These are phyloP conservation scores for Adela reaumurella DNA, from an alignment of 2,888 invertebrate genomes.

Conservation along the genomic window DNA sequence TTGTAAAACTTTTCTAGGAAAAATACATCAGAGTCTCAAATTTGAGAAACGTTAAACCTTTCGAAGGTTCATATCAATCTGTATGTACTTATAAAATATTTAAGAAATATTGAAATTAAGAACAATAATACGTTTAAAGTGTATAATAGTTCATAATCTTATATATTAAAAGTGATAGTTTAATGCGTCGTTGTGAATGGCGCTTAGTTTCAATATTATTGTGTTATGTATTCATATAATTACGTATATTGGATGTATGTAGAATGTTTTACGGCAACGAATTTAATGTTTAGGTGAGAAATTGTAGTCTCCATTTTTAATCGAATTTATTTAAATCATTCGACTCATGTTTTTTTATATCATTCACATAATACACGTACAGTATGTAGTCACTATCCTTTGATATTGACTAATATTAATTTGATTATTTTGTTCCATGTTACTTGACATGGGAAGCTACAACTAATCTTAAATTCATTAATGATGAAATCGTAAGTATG, in stretches of 20 bases:
- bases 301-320: no score
- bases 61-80: slow-evolving; percentile 54
- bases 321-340: no score
- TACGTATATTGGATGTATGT: background rate
- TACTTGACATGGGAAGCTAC: no score
- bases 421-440: no score
- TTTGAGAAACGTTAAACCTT: slow-evolving; percentile 24
- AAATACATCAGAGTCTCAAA: background rate
- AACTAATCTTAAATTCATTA: no score
- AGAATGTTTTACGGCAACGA: background rate
- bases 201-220: background rate
- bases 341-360: no score
- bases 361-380: no score
- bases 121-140: slow-evolving; percentile 47
- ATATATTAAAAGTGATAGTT: background rate
- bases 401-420: no score
- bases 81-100: slow-evolving; percentile 31
- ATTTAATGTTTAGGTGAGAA: background rate
- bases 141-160: slow-evolving; percentile 9
- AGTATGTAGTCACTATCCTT: no score
- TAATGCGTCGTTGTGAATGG: background rate
- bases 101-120: slow-evolving; percentile 42
- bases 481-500: no score
- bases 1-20: no score
- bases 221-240: no score